Conservation (phyloP, 2,113 vertebrate species). For the Hirundichthys speculiger region DNA sequence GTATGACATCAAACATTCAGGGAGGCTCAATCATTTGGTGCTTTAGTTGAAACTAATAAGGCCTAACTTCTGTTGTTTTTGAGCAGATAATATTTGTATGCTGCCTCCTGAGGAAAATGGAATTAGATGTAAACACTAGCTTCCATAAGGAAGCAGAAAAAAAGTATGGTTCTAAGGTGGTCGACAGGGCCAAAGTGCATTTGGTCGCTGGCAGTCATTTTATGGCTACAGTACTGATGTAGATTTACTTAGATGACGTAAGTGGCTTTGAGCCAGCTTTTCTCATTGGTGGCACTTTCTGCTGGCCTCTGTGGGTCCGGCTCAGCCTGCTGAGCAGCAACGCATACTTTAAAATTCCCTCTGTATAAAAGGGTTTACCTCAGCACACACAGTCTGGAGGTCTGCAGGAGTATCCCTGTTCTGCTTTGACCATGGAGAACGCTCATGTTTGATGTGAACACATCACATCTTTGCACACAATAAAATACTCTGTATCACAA, state of each 20-base stretch:
- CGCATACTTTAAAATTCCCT: constrained; percentile 89
- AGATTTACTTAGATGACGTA: constrained; percentile 94
- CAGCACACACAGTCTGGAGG: constrained; percentile 77
- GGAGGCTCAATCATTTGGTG: constrained; percentile 36
- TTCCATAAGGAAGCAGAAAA: constrained; percentile 26
- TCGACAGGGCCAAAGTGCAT: constrained; percentile 90
- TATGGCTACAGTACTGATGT: constrained; percentile 86
- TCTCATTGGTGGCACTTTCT: constrained; percentile 88
- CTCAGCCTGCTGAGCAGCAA: constrained; percentile 84
- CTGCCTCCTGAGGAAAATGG: constrained; percentile 12
- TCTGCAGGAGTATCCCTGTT: constrained; percentile 54
- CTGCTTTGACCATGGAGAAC: constrained; percentile 41
- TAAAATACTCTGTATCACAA: constrained; percentile 4
- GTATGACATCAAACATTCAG: constrained; percentile 45
- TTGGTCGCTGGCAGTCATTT: constrained; percentile 85
- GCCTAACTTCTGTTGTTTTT: constrained; percentile 16
- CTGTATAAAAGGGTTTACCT: constrained; percentile 89
- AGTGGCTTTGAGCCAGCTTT: constrained; percentile 91
- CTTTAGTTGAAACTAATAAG: constrained; percentile 36
- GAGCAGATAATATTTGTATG: constrained; percentile 13
- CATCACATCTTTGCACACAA: constrained; percentile 36
- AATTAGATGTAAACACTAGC: constrained; percentile 17
- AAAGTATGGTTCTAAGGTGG: constrained; percentile 71
- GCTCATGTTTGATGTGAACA: constrained; percentile 48
- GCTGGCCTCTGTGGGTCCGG: constrained; percentile 85